Evolutionary conservation across 2,797 vertebrate genomes (phyloP), one percentile per base, ranked within the genome.

Genomic region (Manis javanica): DNA sequence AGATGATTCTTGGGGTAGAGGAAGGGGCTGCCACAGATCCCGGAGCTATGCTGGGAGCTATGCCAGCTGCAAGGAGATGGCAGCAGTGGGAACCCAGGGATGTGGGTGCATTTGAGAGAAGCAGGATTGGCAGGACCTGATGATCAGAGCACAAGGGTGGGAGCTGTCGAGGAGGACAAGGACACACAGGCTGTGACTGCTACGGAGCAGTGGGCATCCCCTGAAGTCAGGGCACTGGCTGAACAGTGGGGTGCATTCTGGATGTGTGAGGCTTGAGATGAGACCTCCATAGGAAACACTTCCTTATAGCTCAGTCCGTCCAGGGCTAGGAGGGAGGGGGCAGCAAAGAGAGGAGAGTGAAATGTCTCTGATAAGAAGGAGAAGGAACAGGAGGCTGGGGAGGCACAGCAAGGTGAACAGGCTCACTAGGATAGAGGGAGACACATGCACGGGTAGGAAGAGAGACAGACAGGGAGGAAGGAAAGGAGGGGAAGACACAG

Each of bases 251-350:
- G 21, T 78, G 31, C 46, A 9, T 64, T 63, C 64, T n/a, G 66
- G 46, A 24, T 3, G 3, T 23, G 39, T 14, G 31, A 87, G 15
- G 29, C 4, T 46, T 46, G 75, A 74, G 59, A 49, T 2, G 8
- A 39, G 66, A 49, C 74, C 37, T 39, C 31, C 42, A 0, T 5
- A 57, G 34, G 82, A 79, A 63, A 61, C 9, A 31, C 18, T 31
- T 7, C 26, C 13, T 75, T 6, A 3, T 0, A 0, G 63, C 61
- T 53, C 37, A 23, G 13, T 11, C 39, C 68, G 26, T n/a, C 37
- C 74, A n/a, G 37, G 55, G 49, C 94, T n/a, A 21, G 61, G 57
- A 66, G 18, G 64, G 46, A 3, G 42, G 3, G 16, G 34, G 26
- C 2, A 5, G 74, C 42, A 6, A 64, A 5, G 15, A 39, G 55